Percentiles rank a stretch among this genome's conserved stretches.
Evolutionary conservation across 2,113 vertebrate genomes (phyloP).

Genomic region (Pluvianellus socialis): DNA sequence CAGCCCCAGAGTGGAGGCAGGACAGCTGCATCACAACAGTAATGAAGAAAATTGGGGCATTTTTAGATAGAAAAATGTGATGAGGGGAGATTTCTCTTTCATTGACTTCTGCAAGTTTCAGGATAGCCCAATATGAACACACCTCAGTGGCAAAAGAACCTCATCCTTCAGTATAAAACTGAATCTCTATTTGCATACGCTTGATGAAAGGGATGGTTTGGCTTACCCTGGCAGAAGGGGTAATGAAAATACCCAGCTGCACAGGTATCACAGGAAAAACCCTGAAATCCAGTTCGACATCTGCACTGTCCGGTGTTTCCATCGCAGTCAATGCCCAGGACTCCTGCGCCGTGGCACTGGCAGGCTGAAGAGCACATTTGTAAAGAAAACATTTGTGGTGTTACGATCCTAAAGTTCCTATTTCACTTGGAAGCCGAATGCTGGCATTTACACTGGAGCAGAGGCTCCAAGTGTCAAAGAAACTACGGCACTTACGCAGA

Average conservation of each 20-base stretch:
- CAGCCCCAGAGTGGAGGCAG: background rate
- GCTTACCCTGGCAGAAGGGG: slow-evolving; percentile 67
- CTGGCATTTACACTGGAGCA: background rate
- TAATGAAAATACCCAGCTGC: slow-evolving; percentile 52
- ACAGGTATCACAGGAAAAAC: slow-evolving; percentile 46
- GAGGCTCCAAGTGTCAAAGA: background rate
- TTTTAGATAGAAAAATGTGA: background rate
- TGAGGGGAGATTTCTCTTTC: background rate
- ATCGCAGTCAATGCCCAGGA: background rate
- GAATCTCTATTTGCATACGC: background rate
- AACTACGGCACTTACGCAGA: slow-evolving; percentile 69
- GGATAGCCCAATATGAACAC: background rate
- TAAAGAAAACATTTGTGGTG: background rate
- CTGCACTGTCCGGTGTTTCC: slow-evolving; percentile 16
- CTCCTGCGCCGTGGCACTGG: slow-evolving; percentile 9
- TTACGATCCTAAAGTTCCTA: background rate
- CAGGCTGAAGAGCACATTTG: background rate
- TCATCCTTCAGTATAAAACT: background rate
- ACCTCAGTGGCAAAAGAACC: background rate
- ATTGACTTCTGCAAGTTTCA: background rate
- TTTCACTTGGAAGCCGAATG: background rate
- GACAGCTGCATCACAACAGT: background rate
- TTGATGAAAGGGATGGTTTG: background rate
- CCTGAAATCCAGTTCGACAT: slow-evolving; percentile 56
- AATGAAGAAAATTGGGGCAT: background rate